These are phyloP conservation scores for Drosophila baimaii DNA, from an alignment of 1,140 invertebrate genomes.

Conservation along the genomic window DNA sequence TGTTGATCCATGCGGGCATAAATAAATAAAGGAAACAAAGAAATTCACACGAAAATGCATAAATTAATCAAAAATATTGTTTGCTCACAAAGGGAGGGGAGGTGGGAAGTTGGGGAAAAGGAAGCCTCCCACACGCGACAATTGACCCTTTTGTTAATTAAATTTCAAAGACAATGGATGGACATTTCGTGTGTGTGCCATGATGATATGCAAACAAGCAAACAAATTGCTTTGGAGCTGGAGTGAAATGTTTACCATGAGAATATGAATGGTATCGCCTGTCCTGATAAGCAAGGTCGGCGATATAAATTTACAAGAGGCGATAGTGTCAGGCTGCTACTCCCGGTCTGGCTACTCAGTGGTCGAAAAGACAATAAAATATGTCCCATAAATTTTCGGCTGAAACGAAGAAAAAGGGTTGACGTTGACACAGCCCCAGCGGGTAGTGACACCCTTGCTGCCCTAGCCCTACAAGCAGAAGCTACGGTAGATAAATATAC, in stretches of 20 bases:
- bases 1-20: slow-evolving; percentile 51
- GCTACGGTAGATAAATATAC: slow-evolving; percentile 14
- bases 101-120: neutral
- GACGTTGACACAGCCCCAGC: slow-evolving; percentile 59
- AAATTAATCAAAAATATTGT: slow-evolving; percentile 82
- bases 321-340: slow-evolving; percentile 61
- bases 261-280: slow-evolving; percentile 59
- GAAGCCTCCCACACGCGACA: slow-evolving; percentile 67
- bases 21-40: slow-evolving; percentile 48
- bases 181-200: slow-evolving; percentile 51
- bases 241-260: slow-evolving; percentile 64
- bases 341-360: slow-evolving; percentile 25
- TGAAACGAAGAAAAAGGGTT: slow-evolving; percentile 63
- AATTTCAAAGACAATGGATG: slow-evolving; percentile 65
- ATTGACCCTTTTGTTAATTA: slow-evolving; percentile 83
- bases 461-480: slow-evolving; percentile 1
- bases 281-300: slow-evolving; percentile 27
- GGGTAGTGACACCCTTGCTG: slow-evolving; percentile 34
- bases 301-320: slow-evolving; percentile 46
- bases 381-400: slow-evolving; percentile 65
- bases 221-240: slow-evolving; percentile 41
- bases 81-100: slow-evolving; percentile 26
- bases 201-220: slow-evolving; percentile 67
- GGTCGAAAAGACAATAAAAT: slow-evolving; percentile 33
- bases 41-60: slow-evolving; percentile 79